These are phyloP conservation scores for Limnothrissa miodon DNA, from an alignment of 2,113 vertebrate genomes.

Conservation along the genomic window DNA sequence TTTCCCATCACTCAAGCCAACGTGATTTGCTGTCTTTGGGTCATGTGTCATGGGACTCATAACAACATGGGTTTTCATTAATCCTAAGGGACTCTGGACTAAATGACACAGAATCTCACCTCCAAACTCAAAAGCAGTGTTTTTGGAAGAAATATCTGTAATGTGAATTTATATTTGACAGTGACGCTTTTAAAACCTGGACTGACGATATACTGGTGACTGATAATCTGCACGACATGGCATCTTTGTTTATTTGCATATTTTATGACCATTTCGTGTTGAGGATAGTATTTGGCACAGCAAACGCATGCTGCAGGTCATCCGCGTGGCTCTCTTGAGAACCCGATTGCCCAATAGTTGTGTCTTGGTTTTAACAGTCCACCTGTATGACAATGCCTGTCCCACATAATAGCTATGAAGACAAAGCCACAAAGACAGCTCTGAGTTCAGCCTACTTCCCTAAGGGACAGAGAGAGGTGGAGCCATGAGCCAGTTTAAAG, in stretches of 20 bases:
- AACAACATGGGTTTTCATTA: neutral
- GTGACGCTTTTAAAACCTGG: neutral
- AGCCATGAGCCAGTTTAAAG: neutral
- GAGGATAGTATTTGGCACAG: neutral
- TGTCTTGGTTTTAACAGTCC: neutral
- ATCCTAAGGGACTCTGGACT: no score
- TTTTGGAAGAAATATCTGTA: no score
- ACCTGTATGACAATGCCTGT: neutral
- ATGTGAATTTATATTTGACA: no score
- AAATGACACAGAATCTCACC: no score
- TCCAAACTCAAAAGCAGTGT: no score
- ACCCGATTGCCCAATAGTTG: neutral
- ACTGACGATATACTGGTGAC: neutral
- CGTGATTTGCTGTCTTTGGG: neutral
- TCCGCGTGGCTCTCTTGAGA: neutral
- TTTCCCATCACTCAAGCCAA: neutral
- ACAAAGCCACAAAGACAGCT: slow-evolving; percentile 2
- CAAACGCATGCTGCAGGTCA: neutral
- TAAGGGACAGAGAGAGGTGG: neutral
- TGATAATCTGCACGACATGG: neutral
- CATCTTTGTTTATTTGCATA: neutral
- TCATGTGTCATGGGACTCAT: neutral
- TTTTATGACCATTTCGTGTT: neutral
- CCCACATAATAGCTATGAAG: neutral
- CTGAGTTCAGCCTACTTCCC: neutral